Percentiles rank a stretch among this genome's conserved stretches.
Evolutionary conservation across 2,888 invertebrate genomes (phyloP).

Genomic region (Platypus cylindrus): DNA sequence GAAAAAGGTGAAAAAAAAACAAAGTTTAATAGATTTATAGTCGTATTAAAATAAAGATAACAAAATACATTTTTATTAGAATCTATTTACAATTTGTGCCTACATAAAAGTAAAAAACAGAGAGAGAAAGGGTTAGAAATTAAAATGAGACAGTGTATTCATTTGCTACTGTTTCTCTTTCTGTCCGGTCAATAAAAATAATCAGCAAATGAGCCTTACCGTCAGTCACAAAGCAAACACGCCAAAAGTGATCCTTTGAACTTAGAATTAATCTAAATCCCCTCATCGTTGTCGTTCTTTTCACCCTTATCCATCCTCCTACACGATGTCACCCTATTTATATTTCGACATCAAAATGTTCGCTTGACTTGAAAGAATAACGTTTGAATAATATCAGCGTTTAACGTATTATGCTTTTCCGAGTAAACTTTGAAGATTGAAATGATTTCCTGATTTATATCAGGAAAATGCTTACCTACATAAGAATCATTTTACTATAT

Average conservation of each 20-base stretch:
- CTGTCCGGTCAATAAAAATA: constrained; percentile 28
- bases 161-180: constrained; percentile 14
- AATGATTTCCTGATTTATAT: constrained; percentile 6
- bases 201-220: constrained; percentile 31
- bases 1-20: no score
- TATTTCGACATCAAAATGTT: constrained; percentile 14
- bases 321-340: constrained; percentile 15
- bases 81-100: no score
- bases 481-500: no score
- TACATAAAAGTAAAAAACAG: no score
- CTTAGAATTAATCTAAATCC: constrained; percentile 27
- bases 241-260: constrained; percentile 29
- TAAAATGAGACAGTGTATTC: no score
- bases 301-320: no score
- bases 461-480: background rate
- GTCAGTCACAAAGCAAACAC: constrained; percentile 30
- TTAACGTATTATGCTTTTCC: constrained; percentile 11
- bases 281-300: constrained; percentile 13
- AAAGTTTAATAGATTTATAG: no score
- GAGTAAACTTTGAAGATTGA: constrained; percentile 10
- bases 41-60: no score
- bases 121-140: no score
- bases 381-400: constrained; percentile 15
- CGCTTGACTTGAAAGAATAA: constrained; percentile 10
- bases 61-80: no score